phyloP scores from a whole-genome alignment of 2,113 vertebrate genomes.

The Thymallus thymallus region DNA sequence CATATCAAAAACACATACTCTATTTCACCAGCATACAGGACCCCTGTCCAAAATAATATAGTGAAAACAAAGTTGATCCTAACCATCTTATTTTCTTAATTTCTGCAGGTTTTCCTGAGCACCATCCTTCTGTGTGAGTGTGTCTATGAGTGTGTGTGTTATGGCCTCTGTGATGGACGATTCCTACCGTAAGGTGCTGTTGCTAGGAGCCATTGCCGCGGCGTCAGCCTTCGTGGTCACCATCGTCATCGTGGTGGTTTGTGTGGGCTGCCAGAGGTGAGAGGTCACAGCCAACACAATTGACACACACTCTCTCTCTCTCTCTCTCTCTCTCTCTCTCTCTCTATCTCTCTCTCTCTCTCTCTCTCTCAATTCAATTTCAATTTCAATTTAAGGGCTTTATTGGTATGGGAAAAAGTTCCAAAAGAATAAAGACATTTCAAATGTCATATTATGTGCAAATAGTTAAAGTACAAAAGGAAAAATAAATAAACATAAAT shows the following conservation, averaged over 20 bases:
- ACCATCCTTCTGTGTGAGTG: conserved; percentile 37
- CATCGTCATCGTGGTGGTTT: conserved; percentile 75
- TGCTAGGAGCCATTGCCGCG: conserved; percentile 76
- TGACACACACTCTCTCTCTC: not conserved
- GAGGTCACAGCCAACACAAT: not conserved
- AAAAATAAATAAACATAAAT: too few relatives aligned
- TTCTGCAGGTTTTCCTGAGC: conserved; percentile 49
- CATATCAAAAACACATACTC: too few relatives aligned
- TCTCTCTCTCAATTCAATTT: too few relatives aligned
- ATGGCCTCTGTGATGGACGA: conserved; percentile 44
- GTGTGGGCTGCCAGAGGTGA: conserved; percentile 77
- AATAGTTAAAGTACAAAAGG: too few relatives aligned
- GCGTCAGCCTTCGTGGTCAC: conserved; percentile 79
- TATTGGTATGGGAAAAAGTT: too few relatives aligned
- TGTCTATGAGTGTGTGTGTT: conserved; percentile 40
- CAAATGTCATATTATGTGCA: too few relatives aligned
- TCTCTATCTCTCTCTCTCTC: not conserved
- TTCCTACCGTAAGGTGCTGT: conserved; percentile 68
- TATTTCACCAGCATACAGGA: too few relatives aligned
- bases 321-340: conserved; percentile 30
- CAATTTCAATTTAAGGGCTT: too few relatives aligned
- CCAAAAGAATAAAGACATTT: too few relatives aligned
- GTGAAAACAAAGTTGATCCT: too few relatives aligned
- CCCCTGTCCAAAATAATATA: too few relatives aligned
- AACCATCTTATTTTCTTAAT: conserved; percentile 5